phyloP scores from a whole-genome alignment of 2,113 vertebrate species.

The Spea multiplicata region DNA sequence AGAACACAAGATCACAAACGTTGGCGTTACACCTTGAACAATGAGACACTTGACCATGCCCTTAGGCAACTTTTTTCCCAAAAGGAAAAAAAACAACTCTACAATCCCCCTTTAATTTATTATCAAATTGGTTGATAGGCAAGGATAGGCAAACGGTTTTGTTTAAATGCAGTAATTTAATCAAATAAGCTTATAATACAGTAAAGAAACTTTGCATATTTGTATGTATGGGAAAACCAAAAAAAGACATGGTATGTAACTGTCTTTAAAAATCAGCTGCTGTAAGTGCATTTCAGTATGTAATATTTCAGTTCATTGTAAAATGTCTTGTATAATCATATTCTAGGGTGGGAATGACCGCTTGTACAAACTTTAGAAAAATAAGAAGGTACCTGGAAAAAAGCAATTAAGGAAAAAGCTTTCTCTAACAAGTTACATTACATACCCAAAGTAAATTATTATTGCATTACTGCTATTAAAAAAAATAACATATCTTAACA shows the following conservation, averaged over 20 bases:
- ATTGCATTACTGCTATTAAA: too few relatives aligned
- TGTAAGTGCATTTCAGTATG: conserved; percentile 51
- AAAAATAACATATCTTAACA: too few relatives aligned
- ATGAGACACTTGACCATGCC: too few relatives aligned
- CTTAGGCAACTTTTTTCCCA: too few relatives aligned
- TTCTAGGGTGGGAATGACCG: conserved; percentile 99
- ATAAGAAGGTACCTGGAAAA: conserved; percentile 93
- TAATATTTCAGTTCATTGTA: conserved; percentile 78
- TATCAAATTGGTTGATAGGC: too few relatives aligned
- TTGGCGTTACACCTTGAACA: too few relatives aligned
- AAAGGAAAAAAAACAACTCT: too few relatives aligned
- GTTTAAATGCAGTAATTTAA: conserved; percentile 69
- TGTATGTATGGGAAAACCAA: conserved; percentile 50
- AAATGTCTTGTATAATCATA: conserved; percentile 98
- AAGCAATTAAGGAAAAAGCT: conserved; percentile 69
- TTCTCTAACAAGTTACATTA: too few relatives aligned
- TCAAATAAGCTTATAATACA: conserved; percentile 62
- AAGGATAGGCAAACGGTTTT: conserved; percentile 12
- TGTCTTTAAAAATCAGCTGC: conserved; percentile 55
- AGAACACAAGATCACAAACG: too few relatives aligned
- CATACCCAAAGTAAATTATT: too few relatives aligned
- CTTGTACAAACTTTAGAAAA: conserved; percentile 99
- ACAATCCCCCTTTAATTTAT: too few relatives aligned
- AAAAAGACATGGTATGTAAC: conserved; percentile 61
- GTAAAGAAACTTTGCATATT: conserved; percentile 67